Evolutionary conservation across 2,888 invertebrate species (phyloP), one percentile per base, ranked within the genome.

Genomic region (Leptura quadrifasciata): DNA sequence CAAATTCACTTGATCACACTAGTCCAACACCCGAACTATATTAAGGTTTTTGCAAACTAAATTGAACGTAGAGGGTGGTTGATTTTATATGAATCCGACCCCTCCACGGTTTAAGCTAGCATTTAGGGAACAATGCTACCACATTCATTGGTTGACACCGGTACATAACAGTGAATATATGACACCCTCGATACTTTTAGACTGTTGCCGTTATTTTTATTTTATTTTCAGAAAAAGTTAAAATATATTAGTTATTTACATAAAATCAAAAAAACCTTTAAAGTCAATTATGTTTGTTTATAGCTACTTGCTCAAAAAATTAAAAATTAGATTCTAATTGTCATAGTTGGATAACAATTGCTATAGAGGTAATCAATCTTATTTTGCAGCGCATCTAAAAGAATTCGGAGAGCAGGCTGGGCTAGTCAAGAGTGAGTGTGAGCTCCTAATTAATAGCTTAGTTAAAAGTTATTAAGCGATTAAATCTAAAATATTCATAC

Each of bases 31-130:
- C 61, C 47, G 24, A 35, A 67, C 57, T 64, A 60, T 64, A 71
- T 70, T 58, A 74, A 47, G 74, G 76, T 79, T 82, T 81, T 79
- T 76, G 80, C 80, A 79, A 82, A 85, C 86, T 86, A 84, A 82
- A 81, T 80, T 61, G 75, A 76, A 69, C 77, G 81, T 84, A 83
- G 84, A 75, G 86, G 86, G 86, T 86, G 85, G 84, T 83, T 84
- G 84, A 81, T 83, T 85, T 85, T 87, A 87, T 86, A 87, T 82
- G 80, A 77, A 71, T 72, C 76, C 76, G 76, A 83, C 87, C 87
- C 87, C 86, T 84, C 87, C 85, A 82, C 74, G 74, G 77, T 80
- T 80, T 80, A 78, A 76, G 77, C 79, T 75, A 76, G 74, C 78
- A 79, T 82, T 83, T 79, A 81, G 82, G 81, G 84, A 79, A 81